A percentile compares a stretch with the other conserved stretches of the same genome.
Evolutionary conservation across 2,113 vertebrate genomes (phyloP).

Genomic region (Erythrocercus mccallii): DNA sequence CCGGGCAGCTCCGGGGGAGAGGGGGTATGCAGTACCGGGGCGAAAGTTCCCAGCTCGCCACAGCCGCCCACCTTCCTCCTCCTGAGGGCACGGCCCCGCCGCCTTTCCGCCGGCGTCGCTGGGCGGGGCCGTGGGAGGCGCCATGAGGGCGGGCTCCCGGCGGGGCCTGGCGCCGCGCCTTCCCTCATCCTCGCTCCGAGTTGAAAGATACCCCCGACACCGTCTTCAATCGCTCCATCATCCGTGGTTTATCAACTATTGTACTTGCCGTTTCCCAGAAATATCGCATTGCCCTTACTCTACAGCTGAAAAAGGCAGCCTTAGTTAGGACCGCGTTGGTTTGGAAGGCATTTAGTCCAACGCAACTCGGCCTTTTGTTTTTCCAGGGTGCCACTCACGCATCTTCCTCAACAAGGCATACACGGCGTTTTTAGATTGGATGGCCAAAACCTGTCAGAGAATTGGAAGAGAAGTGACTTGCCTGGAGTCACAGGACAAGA

Average conservation of each 20-base stretch:
- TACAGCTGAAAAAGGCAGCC: background rate
- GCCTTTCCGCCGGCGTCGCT: background rate
- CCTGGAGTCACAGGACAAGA: slow-evolving; percentile 13
- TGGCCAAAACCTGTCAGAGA: background rate
- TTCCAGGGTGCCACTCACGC: background rate
- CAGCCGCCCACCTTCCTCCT: rapidly evolving
- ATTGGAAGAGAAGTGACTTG: background rate
- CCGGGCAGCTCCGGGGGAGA: background rate
- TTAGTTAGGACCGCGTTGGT: background rate
- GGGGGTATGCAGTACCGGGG: rapidly evolving
- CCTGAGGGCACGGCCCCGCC: background rate
- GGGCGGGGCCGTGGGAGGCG: background rate
- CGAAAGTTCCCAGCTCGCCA: rapidly evolving
- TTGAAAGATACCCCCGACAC: rapidly evolving
- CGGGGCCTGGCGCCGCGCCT: rapidly evolving
- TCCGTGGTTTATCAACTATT: rapidly evolving
- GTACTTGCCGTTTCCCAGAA: rapidly evolving
- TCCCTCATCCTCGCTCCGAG: rapidly evolving
- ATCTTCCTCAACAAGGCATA: background rate
- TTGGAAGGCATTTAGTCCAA: background rate
- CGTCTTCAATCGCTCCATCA: rapidly evolving
- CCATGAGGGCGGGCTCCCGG: background rate
- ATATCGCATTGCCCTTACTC: background rate
- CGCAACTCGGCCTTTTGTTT: background rate
- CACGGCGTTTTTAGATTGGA: background rate